A percentile compares a stretch with the other conserved stretches of the same genome.
phyloP scores from a whole-genome alignment of 2,797 vertebrate genomes.

The Dallia pectoralis region DNA sequence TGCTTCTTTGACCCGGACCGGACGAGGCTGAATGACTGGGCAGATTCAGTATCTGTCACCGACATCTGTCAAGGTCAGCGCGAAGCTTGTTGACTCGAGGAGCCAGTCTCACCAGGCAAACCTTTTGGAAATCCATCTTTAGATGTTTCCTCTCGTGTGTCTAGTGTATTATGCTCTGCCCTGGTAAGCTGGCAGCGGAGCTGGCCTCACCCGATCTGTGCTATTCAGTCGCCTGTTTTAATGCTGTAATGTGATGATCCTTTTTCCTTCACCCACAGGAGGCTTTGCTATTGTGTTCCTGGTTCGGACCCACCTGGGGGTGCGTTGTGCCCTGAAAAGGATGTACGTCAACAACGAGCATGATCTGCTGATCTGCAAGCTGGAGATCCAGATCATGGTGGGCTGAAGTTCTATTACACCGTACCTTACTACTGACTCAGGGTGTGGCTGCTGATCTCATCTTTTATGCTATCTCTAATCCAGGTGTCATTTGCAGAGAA shows the following conservation, averaged over 20 bases:
- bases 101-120: neutral
- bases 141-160: slow-evolving; percentile 1
- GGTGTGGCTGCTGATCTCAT: no score
- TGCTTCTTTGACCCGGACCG: neutral
- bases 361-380: slow-evolving; percentile 94
- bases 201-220: neutral
- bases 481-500: neutral
- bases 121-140: neutral
- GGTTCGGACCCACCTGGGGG: slow-evolving; percentile 90
- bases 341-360: slow-evolving; percentile 99
- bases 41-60: slow-evolving; percentile 1
- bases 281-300: slow-evolving; percentile 98
- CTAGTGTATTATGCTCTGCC: neutral
- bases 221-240: neutral
- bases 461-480: neutral
- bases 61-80: slow-evolving; percentile 14
- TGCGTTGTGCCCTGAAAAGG: slow-evolving; percentile 94
- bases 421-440: neutral
- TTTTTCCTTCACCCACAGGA: slow-evolving; percentile 67
- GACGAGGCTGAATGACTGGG: slow-evolving; percentile 1
- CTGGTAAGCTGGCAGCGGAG: neutral
- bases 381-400: slow-evolving; percentile 99
- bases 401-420: neutral
- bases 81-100: neutral
- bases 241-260: neutral